Evolutionary conservation across 2,113 vertebrate genomes (phyloP), one percentile per base, ranked within the genome.

Genomic region (Erythrocercus mccallii): DNA sequence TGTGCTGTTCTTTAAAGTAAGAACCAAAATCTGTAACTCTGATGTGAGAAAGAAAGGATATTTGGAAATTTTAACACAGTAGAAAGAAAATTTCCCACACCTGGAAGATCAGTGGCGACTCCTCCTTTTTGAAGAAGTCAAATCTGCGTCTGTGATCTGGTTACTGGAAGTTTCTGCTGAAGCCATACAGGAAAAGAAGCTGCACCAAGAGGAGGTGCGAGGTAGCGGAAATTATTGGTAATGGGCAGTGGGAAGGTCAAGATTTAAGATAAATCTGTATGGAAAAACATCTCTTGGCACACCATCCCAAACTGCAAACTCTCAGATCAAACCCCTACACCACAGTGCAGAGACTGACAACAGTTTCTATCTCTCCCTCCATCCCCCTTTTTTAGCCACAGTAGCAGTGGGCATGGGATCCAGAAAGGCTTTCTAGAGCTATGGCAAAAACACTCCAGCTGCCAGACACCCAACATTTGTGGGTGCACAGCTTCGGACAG

Each of bases 401-500:
- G 62, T 10, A 56, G 69, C 27, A 65, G 10, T 2, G 13, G 37
- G 19, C 61, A 66, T 9, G 33, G n/a, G 35, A 28, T 13, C 1
- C 2, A 27, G 27, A 81, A 81, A 78, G 30, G 37, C 23, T 69
- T 90, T 53, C 20, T 13, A 37, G 44, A 80, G 38, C 48, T 21
- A 2, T 11, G 50, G 24, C 5, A 56, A 16, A 70, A 90, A 8
- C 50, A 33, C 12, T 18, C 13, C 64, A 81, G 16, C 58, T 56
- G 15, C 50, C 72, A 83, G 53, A 71, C 20, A 76, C 35, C 23
- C 24, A 47, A 16, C 2, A 60, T 40, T 33, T 0, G 0, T 20
- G 48, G 37, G 15, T 60, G 33, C 30, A 56, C 19, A 58, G 1
- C 37, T 20, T 1, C 1, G 50, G 60, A 69, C 0, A 0, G 45